Evolutionary conservation across 2,797 vertebrate species (phyloP), one percentile per base, ranked within the genome.

Genomic region (Coilia nasus): DNA sequence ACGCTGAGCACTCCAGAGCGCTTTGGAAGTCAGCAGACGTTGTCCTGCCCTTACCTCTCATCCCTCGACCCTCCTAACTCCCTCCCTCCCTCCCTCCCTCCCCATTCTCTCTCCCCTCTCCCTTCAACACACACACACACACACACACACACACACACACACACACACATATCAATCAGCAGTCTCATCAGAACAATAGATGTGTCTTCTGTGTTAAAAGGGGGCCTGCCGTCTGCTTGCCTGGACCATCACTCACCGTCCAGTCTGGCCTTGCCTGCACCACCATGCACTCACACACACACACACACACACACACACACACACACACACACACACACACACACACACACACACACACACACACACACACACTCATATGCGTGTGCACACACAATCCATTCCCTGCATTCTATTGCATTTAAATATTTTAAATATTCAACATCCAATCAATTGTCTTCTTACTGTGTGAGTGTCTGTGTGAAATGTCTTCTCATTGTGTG

Each of bases 381-480:
- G n/a, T 19, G 14, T 12, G 21, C 57, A 60, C 17, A 60, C 57
- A 9, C 57, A n/a, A 31, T 35, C 3, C 6, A 75, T 17, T 9
- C 28, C 12, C 62, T 67, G 25, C 64, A 71, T 71, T 71, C 12
- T 28, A 28, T 71, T 71, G 14, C 64, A 71, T 75, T 35, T 19
- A 75, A 35, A 75, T 75, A 35, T 75, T 75, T 75, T 35, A 75
- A 75, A 75, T 75, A 75, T 75, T 75, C 67, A 75, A 75, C 67
- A 75, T 75, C 67, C 28, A 75, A 41, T 75, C 67, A 75, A 28
- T 23, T 64, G 50, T 54, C 50, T 54, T 54, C 50, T 54, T 2
- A 54, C 14, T 54, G 50, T 54, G 35, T 41, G 35, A 41, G 5
- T 54, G 10, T 10, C 14, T 54, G 50, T 54, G 35, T 41, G 35